Conservation (phyloP, 2,797 vertebrate genomes). For the Allobates femoralis region DNA sequence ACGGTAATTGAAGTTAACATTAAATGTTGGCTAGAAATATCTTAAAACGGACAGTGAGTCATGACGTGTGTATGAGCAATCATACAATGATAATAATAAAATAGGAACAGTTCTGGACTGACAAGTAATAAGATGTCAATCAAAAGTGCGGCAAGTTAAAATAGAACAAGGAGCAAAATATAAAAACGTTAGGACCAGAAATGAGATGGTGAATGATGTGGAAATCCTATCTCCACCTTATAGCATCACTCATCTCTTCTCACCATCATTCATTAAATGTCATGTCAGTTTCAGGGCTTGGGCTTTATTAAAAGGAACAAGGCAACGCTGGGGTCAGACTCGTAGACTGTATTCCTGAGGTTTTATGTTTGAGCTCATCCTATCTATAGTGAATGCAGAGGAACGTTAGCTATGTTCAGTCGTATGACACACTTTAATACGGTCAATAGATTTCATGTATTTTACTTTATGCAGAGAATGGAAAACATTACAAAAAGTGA, state of each 20-base stretch:
- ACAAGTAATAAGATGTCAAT: slow-evolving; percentile 13
- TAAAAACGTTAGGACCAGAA: not conserved
- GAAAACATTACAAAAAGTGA: not conserved
- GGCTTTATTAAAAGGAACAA: not conserved
- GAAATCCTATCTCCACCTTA: not conserved
- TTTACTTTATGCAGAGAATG: not conserved
- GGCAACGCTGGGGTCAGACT: not conserved
- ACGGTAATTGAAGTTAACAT: not conserved
- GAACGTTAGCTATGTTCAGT: not conserved
- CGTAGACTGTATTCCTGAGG: not conserved
- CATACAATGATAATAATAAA: not conserved
- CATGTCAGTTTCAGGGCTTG: not conserved
- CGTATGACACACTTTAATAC: not conserved
- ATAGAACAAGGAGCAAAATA: not conserved
- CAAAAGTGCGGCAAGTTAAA: not conserved
- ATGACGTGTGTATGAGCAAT: not conserved
- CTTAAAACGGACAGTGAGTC: not conserved
- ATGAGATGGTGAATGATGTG: slow-evolving; percentile 12
- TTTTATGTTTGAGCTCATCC: not conserved
- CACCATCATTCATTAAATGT: slow-evolving; percentile 10
- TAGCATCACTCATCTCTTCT: not conserved
- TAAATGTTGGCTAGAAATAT: not conserved
- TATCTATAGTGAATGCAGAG: not conserved
- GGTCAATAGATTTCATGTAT: not conserved
- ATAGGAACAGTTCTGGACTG: not conserved